Conservation (phyloP, 2,888 invertebrate species). For the Melieria omissa region DNA sequence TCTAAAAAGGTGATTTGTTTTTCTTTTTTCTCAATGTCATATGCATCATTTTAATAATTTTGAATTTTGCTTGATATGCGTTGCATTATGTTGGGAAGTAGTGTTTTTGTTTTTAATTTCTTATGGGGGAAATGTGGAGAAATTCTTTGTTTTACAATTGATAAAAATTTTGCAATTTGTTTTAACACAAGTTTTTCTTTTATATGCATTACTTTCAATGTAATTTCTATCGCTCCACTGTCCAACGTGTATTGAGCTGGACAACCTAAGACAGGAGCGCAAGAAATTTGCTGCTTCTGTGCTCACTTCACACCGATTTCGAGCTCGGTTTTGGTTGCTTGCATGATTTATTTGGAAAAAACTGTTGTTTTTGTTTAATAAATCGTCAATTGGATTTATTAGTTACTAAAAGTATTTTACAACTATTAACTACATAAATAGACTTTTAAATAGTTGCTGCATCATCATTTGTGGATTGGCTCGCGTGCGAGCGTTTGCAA, state of each 20-base stretch:
- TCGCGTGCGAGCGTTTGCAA: constrained; percentile 27
- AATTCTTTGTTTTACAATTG: background rate
- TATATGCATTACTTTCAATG: too few species aligned
- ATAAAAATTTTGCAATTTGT: constrained; percentile 10
- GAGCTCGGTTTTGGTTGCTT: too few species aligned
- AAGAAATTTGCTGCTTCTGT: too few species aligned
- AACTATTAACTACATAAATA: constrained; percentile 55
- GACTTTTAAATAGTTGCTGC: constrained; percentile 43
- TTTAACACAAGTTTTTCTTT: constrained; percentile 24
- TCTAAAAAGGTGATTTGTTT: constrained; percentile 51
- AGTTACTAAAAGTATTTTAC: constrained; percentile 42
- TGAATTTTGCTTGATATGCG: constrained; percentile 44
- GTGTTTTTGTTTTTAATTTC: constrained; percentile 40
- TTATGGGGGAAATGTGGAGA: constrained; percentile 33
- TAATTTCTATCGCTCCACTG: too few species aligned
- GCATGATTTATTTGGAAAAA: too few species aligned
- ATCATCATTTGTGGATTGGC: constrained; percentile 24
- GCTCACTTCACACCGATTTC: too few species aligned
- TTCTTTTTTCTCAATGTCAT: constrained; percentile 47
- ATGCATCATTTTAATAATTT: constrained; percentile 51
- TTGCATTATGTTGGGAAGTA: constrained; percentile 38
- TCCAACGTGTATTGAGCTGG: too few species aligned
- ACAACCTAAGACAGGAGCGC: too few species aligned
- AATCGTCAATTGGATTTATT: background rate
- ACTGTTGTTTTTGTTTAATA: too few species aligned